These are phyloP conservation scores for Carlito syrichta DNA, from an alignment of 2,113 vertebrate species.

Conservation along the genomic window DNA sequence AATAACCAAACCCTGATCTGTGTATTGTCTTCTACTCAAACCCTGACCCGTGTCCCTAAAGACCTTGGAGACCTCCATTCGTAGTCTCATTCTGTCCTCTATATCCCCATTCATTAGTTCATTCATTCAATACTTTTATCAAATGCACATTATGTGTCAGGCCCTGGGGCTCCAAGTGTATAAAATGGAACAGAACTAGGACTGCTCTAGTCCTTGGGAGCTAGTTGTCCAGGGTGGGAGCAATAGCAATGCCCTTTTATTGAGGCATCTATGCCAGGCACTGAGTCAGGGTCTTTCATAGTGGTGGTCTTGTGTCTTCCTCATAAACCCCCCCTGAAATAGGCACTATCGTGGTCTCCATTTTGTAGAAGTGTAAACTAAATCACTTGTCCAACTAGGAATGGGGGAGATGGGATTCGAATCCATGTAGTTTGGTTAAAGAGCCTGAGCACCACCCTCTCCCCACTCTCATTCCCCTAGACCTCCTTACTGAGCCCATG, in stretches of 20 bases:
- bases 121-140: neutral
- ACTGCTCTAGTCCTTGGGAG: neutral
- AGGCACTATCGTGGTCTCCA: neutral
- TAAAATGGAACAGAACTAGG: neutral
- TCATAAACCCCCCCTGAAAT: neutral
- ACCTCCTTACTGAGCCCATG: neutral
- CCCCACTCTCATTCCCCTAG: accelerated
- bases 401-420: neutral
- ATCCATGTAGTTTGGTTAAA: neutral
- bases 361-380: neutral
- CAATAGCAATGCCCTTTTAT: neutral
- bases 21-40: neutral
- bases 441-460: neutral
- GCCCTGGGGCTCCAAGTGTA: neutral
- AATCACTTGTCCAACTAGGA: neutral
- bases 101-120: neutral
- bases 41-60: neutral
- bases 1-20: neutral
- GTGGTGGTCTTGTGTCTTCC: neutral
- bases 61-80: neutral
- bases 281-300: neutral
- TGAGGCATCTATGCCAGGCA: neutral
- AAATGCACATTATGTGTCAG: neutral
- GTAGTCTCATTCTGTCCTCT: neutral
- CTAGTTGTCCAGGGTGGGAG: neutral